These are phyloP conservation scores for Cebidichthys violaceus DNA, from an alignment of 2,113 vertebrate species.

Conservation along the genomic window DNA sequence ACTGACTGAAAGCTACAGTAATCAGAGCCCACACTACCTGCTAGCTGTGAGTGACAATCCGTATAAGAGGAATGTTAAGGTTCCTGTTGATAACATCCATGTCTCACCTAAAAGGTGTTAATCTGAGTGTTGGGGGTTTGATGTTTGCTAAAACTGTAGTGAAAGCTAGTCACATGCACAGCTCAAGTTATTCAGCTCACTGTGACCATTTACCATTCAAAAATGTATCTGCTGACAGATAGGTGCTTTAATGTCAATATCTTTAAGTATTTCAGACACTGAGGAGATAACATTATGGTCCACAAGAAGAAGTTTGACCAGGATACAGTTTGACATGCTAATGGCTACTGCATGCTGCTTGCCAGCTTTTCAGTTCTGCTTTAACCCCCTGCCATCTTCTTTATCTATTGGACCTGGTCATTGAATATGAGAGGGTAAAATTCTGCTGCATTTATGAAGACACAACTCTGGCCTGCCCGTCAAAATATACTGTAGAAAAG, in stretches of 20 bases:
- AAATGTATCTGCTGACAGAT: not conserved
- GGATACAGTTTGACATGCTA: not conserved
- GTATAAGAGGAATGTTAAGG: not conserved
- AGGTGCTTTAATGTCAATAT: not conserved
- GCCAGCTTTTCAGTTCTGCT: not conserved
- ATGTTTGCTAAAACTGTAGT: not conserved
- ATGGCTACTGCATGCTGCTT: not conserved
- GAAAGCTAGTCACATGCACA: no score
- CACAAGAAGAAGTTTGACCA: not conserved
- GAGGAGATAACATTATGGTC: not conserved
- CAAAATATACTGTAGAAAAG: not conserved
- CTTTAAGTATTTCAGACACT: not conserved
- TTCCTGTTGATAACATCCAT: not conserved
- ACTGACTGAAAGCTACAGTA: no score
- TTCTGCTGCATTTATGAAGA: not conserved
- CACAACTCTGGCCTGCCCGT: no score
- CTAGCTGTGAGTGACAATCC: no score
- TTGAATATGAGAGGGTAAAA: not conserved
- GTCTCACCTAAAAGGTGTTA: not conserved
- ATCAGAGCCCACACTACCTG: no score
- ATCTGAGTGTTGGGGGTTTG: no score
- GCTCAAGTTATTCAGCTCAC: not conserved
- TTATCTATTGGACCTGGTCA: not conserved
- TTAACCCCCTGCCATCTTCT: not conserved
- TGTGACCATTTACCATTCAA: no score